These are phyloP conservation scores for Monomorium pharaonis DNA, from an alignment of 1,140 invertebrate genomes.

Conservation along the genomic window DNA sequence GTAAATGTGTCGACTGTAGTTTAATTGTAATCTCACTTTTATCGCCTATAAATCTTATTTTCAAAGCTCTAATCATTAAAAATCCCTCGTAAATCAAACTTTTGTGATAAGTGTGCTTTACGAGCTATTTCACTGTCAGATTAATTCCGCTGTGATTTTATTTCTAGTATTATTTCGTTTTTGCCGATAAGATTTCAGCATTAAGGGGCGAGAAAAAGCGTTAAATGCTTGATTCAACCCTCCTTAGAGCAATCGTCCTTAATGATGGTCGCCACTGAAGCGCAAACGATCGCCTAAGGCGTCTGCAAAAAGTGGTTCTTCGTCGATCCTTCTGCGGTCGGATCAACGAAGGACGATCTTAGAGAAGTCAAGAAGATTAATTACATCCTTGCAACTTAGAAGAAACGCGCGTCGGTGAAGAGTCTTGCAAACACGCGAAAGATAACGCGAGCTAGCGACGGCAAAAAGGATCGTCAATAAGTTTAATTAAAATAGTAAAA, in stretches of 20 bases:
- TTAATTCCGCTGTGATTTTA: constrained; percentile 5
- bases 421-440: constrained; percentile 34
- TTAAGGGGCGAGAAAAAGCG: constrained; percentile 20
- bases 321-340: constrained; percentile 34
- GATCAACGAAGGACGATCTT: constrained; percentile 48
- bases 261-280: constrained; percentile 45
- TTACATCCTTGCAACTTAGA: constrained; percentile 42
- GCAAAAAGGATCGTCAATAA: constrained; percentile 45
- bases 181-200: not conserved
- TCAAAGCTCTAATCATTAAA: not conserved
- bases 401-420: constrained; percentile 22
- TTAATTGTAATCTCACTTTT: not conserved
- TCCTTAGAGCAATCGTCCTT: constrained; percentile 35
- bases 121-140: not conserved
- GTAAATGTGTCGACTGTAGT: not conserved
- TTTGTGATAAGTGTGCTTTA: not conserved
- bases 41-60: not conserved
- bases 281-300: constrained; percentile 33
- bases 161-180: not conserved
- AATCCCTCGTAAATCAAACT: not conserved
- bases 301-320: constrained; percentile 32
- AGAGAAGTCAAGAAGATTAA: constrained; percentile 55
- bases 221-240: constrained; percentile 39
- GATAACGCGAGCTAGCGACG: constrained; percentile 8
- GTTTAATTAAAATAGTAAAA: constrained; percentile 58